Evolutionary conservation across 2,797 vertebrate genomes (phyloP).

Genomic region (Monodelphis domestica): DNA sequence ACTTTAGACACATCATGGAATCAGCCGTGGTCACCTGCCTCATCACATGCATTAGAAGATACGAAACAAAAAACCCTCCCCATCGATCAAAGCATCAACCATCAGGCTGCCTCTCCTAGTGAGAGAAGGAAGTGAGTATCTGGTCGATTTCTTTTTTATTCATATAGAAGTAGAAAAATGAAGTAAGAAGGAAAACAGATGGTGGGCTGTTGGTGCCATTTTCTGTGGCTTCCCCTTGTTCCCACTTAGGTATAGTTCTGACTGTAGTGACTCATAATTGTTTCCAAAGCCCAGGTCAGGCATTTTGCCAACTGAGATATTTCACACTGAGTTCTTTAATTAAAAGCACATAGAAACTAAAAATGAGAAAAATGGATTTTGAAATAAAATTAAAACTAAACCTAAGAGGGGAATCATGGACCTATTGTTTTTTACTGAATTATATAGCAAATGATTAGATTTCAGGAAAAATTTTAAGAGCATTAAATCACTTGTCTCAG

Average conservation of each 20-base stretch:
- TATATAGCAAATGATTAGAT: background rate
- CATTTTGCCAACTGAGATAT: conserved; percentile 33
- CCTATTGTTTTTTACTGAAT: background rate
- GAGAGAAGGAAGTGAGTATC: conserved; percentile 89
- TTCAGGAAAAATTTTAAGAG: conserved; percentile 1
- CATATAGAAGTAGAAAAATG: background rate
- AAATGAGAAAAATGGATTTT: conserved; percentile 3
- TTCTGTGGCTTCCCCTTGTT: background rate
- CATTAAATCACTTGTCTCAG: conserved; percentile 28
- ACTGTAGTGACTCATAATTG: background rate
- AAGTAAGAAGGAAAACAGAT: background rate
- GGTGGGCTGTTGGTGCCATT: background rate
- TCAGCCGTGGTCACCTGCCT: conserved; percentile 83
- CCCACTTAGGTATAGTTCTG: background rate
- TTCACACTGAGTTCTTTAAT: background rate
- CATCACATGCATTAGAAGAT: conserved; percentile 70
- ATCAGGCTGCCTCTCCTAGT: conserved; percentile 81
- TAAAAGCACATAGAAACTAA: background rate
- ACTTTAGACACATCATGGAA: conserved; percentile 84
- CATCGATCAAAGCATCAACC: conserved; percentile 82
- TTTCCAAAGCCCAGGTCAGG: background rate
- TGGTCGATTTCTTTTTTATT: background rate
- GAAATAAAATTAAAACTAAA: conserved; percentile 24
- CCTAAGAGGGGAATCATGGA: background rate
- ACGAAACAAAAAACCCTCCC: conserved; percentile 84